Evolutionary conservation across 2,113 vertebrate species (phyloP).

Genomic region (Paratilapia polleni): DNA sequence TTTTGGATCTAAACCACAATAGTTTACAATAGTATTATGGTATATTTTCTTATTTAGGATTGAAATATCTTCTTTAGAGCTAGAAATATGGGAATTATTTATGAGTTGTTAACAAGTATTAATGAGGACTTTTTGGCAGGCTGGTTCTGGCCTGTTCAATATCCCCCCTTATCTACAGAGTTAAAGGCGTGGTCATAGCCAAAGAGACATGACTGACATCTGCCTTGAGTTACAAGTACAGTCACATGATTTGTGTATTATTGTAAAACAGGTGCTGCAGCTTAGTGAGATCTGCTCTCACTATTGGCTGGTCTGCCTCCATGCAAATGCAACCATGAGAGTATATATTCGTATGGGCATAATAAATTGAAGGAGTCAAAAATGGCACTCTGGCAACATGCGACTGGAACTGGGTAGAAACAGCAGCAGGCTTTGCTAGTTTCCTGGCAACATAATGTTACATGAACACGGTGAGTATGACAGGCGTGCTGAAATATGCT

Average conservation of each 20-base stretch:
- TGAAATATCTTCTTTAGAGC: not conserved
- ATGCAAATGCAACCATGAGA: not conserved
- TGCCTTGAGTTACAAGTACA: not conserved
- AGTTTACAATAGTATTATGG: not conserved
- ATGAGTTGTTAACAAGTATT: not conserved
- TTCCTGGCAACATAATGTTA: conserved; percentile 72
- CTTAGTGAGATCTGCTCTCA: not conserved
- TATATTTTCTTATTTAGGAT: not conserved
- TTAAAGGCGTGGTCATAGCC: not conserved
- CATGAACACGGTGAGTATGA: conserved; percentile 44
- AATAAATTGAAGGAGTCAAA: conserved; percentile 25
- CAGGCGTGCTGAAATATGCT: conserved; percentile 57
- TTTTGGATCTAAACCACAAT: not conserved
- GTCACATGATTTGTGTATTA: not conserved
- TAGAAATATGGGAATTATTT: not conserved
- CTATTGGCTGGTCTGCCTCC: not conserved
- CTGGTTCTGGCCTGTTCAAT: not conserved
- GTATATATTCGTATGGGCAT: not conserved
- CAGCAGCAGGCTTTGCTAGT: conserved; percentile 35
- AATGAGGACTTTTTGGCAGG: not conserved
- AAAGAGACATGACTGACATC: not conserved
- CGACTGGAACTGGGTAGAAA: conserved; percentile 29
- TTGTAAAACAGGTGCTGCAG: not conserved
- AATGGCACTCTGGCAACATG: conserved; percentile 3
- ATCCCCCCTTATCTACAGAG: not conserved